A percentile compares a stretch with the other conserved stretches of the same genome.
These are phyloP conservation scores for Ophion costatus DNA, from an alignment of 2,888 invertebrate species.

Conservation along the genomic window DNA sequence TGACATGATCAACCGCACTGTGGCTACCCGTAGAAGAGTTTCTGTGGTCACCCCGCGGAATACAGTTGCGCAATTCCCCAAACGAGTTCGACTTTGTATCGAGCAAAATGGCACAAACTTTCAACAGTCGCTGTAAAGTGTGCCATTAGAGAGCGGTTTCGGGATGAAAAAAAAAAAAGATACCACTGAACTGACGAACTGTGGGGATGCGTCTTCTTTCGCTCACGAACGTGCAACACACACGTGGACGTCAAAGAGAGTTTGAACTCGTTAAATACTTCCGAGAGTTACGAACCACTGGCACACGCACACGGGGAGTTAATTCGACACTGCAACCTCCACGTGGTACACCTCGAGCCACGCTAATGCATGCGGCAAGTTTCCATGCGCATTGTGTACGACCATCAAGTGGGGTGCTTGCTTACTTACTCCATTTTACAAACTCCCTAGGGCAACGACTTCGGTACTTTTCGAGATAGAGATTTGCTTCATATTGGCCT, in stretches of 20 bases:
- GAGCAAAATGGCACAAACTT: not conserved
- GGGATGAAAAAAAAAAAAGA: not conserved
- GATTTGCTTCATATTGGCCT: too few relatives aligned
- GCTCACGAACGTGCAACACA: not conserved
- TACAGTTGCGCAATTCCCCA: not conserved
- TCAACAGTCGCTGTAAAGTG: not conserved
- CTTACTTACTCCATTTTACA: not conserved
- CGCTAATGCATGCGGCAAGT: not conserved
- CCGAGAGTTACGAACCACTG: too few relatives aligned
- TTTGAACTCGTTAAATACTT: not conserved
- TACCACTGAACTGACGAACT: not conserved
- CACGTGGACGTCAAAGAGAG: not conserved
- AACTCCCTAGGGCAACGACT: not conserved
- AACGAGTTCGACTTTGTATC: conserved; percentile 8
- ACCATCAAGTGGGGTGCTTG: not conserved
- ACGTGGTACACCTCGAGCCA: not conserved
- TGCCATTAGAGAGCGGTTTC: not conserved
- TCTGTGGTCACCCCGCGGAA: not conserved
- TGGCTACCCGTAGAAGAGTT: not conserved
- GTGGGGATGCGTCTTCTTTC: not conserved
- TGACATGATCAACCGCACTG: not conserved
- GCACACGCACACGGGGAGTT: not conserved
- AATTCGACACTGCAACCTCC: not conserved
- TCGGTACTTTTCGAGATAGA: too few relatives aligned
- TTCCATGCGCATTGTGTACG: not conserved